Evolutionary conservation across 2,888 invertebrate species (phyloP), one percentile per base, ranked within the genome.

Genomic region (Scelioninae gen. 1): DNA sequence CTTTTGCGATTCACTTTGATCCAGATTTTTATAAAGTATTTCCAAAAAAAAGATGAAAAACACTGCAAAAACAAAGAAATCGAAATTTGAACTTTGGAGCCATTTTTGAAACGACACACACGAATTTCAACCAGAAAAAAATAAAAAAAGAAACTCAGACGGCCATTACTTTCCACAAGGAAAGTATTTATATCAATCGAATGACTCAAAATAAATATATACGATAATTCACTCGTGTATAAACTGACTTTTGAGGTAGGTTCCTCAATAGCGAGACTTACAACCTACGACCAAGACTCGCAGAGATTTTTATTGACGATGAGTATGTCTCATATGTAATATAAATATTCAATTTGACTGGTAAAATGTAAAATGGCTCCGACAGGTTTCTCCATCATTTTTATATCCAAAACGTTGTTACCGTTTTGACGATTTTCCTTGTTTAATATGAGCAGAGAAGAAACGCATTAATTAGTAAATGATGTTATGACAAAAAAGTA

Each of bases 381-480:
- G 15, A 45, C 78, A 82, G 82, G 68, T 82, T 78, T 82, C 82
- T 82, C 78, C 82, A 82, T 74, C 78, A 45, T 69, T 82, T 83
- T 83, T 79, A 83, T 83, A 83, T n/a, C 38, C 49, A 56, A 75
- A 63, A 66, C 13, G 32, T 69, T 74, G 56, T 75, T 63, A 63
- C 51, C 38, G 38, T 69, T 75, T 69, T 65, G 65, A 69, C 47
- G 13, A 53, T 63, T 68, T 68, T 63, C 34, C 45, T 69, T 75
- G 60, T 60, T 65, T 71, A 71, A 75, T 72, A 31, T 60, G 76
- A 82, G 76, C 47, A 40, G 66, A 72, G 71, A 76, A 76, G 60
- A 65, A 23, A 63, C 43, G n/a, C 13, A 1, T 34, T 38, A 55
- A 66, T 34, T 10, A 11, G 5, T 8, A 29, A 5, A 63, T 13